Percentiles rank a stretch among this genome's conserved stretches.
Evolutionary conservation across 2,113 vertebrate species (phyloP).

Genomic region (Telmatochromis sp.): DNA sequence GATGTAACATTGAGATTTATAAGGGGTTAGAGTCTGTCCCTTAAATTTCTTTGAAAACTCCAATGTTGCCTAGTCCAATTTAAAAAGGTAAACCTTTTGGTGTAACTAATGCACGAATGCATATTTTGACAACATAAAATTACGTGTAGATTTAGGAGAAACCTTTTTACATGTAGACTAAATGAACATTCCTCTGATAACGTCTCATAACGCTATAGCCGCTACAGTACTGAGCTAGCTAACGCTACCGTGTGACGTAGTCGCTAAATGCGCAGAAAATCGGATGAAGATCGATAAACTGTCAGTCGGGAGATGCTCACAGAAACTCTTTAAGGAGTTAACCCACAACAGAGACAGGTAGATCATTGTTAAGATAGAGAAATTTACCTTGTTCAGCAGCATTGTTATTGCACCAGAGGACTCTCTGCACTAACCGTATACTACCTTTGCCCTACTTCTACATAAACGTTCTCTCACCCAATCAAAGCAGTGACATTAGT

Average conservation of each 20-base stretch:
- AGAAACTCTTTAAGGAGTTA: accelerated
- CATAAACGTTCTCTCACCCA: background rate
- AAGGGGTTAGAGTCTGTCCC: background rate
- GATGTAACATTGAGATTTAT: background rate
- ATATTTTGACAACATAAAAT: background rate
- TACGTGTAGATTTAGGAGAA: background rate
- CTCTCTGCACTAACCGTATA: accelerated
- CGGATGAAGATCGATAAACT: background rate
- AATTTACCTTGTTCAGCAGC: slow-evolving; percentile 50
- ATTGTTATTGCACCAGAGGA: background rate
- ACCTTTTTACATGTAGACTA: background rate
- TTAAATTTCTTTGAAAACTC: background rate
- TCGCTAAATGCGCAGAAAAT: background rate
- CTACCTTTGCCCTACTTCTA: background rate
- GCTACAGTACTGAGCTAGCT: background rate
- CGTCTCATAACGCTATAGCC: background rate
- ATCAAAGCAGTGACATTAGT: background rate
- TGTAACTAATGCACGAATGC: background rate
- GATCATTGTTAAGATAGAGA: accelerated
- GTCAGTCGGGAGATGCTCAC: no score
- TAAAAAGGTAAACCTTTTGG: background rate
- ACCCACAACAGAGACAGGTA: background rate
- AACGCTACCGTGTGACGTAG: background rate
- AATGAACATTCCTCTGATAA: background rate
- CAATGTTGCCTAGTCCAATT: background rate